Evolutionary conservation across 2,113 vertebrate species (phyloP), one percentile per base, ranked within the genome.

Genomic region (Nesogale talazaci): DNA sequence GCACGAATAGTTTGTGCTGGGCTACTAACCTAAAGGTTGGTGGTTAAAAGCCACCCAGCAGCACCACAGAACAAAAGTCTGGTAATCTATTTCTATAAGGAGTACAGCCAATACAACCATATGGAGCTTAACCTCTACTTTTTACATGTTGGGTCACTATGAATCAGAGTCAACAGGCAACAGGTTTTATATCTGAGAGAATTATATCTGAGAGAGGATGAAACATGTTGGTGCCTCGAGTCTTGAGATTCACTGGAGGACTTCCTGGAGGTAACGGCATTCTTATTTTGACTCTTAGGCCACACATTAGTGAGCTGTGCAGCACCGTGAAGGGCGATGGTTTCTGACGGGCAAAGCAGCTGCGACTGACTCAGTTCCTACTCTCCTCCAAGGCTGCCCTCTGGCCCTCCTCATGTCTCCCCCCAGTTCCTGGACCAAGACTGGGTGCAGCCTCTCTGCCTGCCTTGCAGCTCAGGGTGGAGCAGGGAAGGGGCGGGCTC

Each of bases 401-500:
- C 14, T 34, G 14, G 25, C 63, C 4, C 46, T 52, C 3, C 34
- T 19, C 1, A 2, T 7, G 5, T 11, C 5, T 16, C 34, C n/a
- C 8, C 40, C 14, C 25, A 10, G 12, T 34, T 46, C 74, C 61
- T 12, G 1, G 1, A 25, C 38, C 5, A 6, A 14, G 65, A 17
- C 17, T 79, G 89, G 59, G 34, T 6, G 59, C 52, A 36, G 38
- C 56, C 29, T 52, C 46, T 52, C 46, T 52, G 46, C 46, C 46
- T 52, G 46, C 46, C 14, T 14, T 61, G 77, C 8, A 22, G 59
- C 23, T 36, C 29, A 29, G 22, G 34, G 16, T 15, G 23, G 29
- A 20, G 3, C 16, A 1, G 11, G 29, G 22, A 2, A 42, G 9
- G 77, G 15, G 0, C 0, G 25, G 46, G 2, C 1, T 0, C 6